Conservation (phyloP, 2,888 invertebrate genomes). For the Hirtodrosophila alboralis region DNA sequence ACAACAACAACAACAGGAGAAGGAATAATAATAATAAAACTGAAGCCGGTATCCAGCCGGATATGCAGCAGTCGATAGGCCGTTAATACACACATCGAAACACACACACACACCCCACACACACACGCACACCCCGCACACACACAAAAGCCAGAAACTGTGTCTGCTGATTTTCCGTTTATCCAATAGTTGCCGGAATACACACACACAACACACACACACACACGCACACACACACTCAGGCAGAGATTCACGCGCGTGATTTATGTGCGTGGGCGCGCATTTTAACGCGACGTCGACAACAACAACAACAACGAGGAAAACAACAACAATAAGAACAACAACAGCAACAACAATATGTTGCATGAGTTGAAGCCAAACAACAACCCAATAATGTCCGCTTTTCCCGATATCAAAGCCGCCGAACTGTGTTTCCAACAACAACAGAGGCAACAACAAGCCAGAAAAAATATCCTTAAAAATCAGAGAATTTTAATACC, state of each 20-base stretch:
- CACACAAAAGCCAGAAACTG: conserved; percentile 33
- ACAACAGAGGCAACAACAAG: conserved; percentile 21
- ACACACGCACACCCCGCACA: conserved; percentile 11
- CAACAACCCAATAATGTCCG: conserved; percentile 18
- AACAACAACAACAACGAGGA: conserved; percentile 12
- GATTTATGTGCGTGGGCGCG: conserved; percentile 79
- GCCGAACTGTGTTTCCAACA: conserved; percentile 22
- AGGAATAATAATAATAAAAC: conserved; percentile 54
- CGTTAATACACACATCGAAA: conserved; percentile 62
- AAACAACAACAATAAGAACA: neutral
- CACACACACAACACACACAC: conserved; percentile 8
- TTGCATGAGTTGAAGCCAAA: neutral
- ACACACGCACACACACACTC: conserved; percentile 21
- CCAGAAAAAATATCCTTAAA: too few species aligned
- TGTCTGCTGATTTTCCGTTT: conserved; percentile 71
- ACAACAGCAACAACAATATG: neutral
- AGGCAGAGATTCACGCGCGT: conserved; percentile 70
- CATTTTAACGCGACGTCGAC: conserved; percentile 65
- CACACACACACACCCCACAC: conserved; percentile 13
- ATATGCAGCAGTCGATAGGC: conserved; percentile 76
- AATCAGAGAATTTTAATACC: too few species aligned
- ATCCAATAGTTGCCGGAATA: conserved; percentile 52
- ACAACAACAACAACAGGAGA: conserved; percentile 20
- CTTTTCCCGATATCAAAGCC: too few species aligned
- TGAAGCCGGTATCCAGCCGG: conserved; percentile 62